phyloP scores from a whole-genome alignment of 2,113 vertebrate species.

The Hippocampus guttulatus region DNA sequence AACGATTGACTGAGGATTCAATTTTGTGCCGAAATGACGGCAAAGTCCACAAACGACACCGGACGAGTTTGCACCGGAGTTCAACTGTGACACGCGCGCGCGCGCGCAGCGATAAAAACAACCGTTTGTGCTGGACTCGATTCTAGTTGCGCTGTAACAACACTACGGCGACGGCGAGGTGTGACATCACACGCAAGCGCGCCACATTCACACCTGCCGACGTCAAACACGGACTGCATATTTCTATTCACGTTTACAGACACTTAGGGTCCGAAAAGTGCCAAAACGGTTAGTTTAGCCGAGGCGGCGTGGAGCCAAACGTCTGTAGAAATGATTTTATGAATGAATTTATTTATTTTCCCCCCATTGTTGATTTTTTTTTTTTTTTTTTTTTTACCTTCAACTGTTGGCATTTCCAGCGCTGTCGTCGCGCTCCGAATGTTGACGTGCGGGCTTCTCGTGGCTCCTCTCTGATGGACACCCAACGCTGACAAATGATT shows the following conservation, averaged over 20 bases:
- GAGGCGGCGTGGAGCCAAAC: constrained; percentile 56
- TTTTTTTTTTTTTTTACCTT: constrained; percentile 8
- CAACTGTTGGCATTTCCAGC: neutral
- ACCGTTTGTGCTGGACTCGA: constrained; percentile 62
- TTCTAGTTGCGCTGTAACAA: constrained; percentile 60
- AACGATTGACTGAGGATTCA: constrained; percentile 9
- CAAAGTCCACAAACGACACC: constrained; percentile 35
- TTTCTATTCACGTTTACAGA: constrained; percentile 72
- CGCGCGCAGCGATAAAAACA: constrained; percentile 59
- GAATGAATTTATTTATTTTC: no score
- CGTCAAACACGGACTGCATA: constrained; percentile 55
- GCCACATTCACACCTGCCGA: constrained; percentile 45
- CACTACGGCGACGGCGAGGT: constrained; percentile 50
- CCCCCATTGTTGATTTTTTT: neutral
- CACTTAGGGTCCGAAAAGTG: constrained; percentile 70
- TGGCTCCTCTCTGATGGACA: constrained; percentile 31
- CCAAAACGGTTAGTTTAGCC: constrained; percentile 47
- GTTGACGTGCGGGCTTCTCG: neutral
- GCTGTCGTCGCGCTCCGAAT: neutral
- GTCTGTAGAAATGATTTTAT: constrained; percentile 47
- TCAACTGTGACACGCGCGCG: constrained; percentile 73
- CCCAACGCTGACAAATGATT: neutral
- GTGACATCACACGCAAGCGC: constrained; percentile 38
- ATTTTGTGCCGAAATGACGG: neutral
- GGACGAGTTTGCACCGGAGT: constrained; percentile 68